Conservation (phyloP, 2,113 vertebrate species). For the Scalopus aquaticus region DNA sequence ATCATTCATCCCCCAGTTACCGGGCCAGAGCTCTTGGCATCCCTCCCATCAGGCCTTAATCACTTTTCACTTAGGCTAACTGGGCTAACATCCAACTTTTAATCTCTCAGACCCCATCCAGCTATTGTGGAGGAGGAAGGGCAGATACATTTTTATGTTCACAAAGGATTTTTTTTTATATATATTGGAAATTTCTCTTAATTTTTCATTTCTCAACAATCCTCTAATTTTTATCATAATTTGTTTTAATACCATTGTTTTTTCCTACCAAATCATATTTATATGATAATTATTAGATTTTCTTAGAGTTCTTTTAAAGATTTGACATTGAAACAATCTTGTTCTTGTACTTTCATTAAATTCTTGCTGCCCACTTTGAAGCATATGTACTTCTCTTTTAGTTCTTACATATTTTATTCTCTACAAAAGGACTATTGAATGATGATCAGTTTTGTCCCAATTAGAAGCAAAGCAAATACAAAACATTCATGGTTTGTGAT, state of each 20-base stretch:
- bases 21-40: not conserved
- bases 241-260: not conserved
- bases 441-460: slow-evolving; percentile 55
- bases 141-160: not conserved
- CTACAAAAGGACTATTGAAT: not conserved
- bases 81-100: not conserved
- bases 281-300: not conserved
- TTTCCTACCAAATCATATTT: not conserved
- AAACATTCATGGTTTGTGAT: slow-evolving; percentile 37
- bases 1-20: not conserved
- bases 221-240: not conserved
- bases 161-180: not conserved
- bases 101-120: not conserved
- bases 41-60: not conserved
- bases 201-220: slow-evolving; percentile 7
- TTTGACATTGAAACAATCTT: not conserved
- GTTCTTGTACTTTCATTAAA: slow-evolving; percentile 48
- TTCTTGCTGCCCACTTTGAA: not conserved
- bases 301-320: not conserved
- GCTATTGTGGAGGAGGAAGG: not conserved
- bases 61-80: not conserved
- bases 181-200: not conserved
- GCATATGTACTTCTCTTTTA: not conserved
- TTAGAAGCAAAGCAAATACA: slow-evolving; percentile 60
- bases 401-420: slow-evolving; percentile 47